Base-by-base conservation (phyloP, 2,888 invertebrate species). In the Amphipyra tragopoginis region DNA sequence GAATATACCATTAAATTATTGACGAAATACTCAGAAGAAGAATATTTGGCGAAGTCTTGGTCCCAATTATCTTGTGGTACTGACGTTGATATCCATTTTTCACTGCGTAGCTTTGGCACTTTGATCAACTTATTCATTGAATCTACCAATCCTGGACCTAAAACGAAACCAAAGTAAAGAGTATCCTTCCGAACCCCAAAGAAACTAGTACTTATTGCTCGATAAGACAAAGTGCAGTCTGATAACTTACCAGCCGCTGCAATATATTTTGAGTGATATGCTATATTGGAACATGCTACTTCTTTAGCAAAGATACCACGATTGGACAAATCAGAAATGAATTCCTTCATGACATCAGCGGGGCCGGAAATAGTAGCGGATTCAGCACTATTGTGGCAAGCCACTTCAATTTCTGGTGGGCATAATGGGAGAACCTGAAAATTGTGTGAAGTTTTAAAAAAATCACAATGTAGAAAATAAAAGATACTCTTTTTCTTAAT, bases 311-410 rank as follows among this genome's bases (percentile, higher is more conserved):
- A 88, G 5, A 86, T 79, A 4, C 81, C 82, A 26, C 78, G 69
- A 2, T 55, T 71, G 0, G 72, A 79, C 96, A 88, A 65, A 5
- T 81, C 68, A 6, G 62, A 92, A 0, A 96, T 95, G 75, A 96
- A 96, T 36, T 86, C 85, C 53, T 93, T 89, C 87, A 97, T 95
- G 8, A 92, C 93, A 34, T 96, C 96, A 5, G 93, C 92, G 0
- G 97, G 97, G 0, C 97, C 97, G 8, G 97, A 97, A 61, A 98
- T 95, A 0, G 97, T 97, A n/a, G 96, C 96, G 42, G 96, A 97
- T 76, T 96, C 96, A 6, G 95, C 92, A 11, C 97, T 96, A 85
- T 98, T 98, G 88, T 97, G 97, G 83, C 97, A 97, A 21, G 97
- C 97, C 0, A 97, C 95, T 76, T 96, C 96, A 33, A 97, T 96